phyloP scores from a whole-genome alignment of 1,140 invertebrate genomes.

The Delia radicum region DNA sequence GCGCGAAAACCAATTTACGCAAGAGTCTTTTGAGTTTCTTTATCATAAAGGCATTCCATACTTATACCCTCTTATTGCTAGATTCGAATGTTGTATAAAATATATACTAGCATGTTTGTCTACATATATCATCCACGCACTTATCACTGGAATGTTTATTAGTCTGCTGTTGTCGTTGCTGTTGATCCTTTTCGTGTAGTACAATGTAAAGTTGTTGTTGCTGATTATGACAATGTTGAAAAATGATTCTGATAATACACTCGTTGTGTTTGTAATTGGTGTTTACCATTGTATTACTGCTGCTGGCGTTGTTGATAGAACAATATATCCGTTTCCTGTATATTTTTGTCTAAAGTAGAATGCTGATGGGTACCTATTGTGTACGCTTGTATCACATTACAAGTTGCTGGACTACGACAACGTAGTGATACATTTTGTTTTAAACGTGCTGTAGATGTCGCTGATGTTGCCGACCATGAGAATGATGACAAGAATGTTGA shows the following conservation, averaged over 20 bases:
- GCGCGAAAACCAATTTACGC: no score
- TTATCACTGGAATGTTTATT: constrained; percentile 8
- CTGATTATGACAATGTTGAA: constrained; percentile 1
- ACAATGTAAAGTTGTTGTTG: constrained; percentile 23
- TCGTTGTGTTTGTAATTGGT: constrained; percentile 7
- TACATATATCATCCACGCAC: no score
- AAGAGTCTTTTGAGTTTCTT: no score
- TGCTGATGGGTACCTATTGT: background rate
- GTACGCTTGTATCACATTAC: background rate
- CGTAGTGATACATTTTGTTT: background rate
- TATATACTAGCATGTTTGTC: no score
- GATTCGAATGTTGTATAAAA: no score
- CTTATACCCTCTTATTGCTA: no score
- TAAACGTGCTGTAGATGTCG: background rate
- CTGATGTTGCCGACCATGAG: background rate
- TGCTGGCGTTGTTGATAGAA: background rate
- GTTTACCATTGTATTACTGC: background rate
- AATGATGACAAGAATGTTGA: background rate
- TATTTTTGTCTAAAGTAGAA: background rate
- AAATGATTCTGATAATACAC: constrained; percentile 8
- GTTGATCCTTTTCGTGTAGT: background rate
- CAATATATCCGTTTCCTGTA: background rate
- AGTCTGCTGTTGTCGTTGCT: constrained; percentile 10
- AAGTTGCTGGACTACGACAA: background rate
- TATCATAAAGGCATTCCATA: no score